Percentiles rank a stretch among this genome's conserved stretches.
These are phyloP conservation scores for Ectemnius continuus DNA, from an alignment of 2,888 invertebrate species.

Conservation along the genomic window DNA sequence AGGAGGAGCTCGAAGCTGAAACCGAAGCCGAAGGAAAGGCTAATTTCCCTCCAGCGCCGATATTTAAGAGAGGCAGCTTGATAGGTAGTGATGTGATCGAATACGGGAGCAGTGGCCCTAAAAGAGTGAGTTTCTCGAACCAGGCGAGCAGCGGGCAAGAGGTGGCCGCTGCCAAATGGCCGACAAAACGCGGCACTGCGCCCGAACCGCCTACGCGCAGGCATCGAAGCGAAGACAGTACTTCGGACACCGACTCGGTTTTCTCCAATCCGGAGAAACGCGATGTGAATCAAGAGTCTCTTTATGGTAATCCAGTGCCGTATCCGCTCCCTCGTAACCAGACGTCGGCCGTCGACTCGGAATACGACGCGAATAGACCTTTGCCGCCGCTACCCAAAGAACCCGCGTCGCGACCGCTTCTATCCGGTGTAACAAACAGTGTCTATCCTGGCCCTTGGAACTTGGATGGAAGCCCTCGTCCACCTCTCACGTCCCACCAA, in stretches of 20 bases:
- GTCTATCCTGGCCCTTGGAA: too few relatives aligned
- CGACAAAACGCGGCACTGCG: constrained; percentile 78
- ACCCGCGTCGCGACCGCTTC: background rate
- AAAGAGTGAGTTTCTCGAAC: constrained; percentile 80
- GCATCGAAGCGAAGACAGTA: constrained; percentile 63
- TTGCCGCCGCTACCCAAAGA: constrained; percentile 75
- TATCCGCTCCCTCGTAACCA: too few relatives aligned
- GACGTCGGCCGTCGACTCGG: constrained; percentile 23
- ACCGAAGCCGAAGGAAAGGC: constrained; percentile 39
- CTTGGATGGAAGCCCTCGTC: too few relatives aligned
- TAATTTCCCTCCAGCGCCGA: constrained; percentile 72
- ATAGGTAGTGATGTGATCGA: constrained; percentile 72
- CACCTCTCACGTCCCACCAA: too few relatives aligned
- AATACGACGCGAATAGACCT: constrained; percentile 76
- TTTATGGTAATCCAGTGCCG: background rate
- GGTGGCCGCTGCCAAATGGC: constrained; percentile 75
- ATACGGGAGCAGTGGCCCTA: constrained; percentile 75
- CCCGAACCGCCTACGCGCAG: constrained; percentile 73
- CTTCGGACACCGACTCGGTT: constrained; percentile 57
- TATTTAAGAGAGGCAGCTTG: constrained; percentile 80
- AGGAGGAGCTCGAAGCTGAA: constrained; percentile 51
- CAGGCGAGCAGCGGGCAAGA: constrained; percentile 59
- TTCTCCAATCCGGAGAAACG: constrained; percentile 46
- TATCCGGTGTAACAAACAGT: too few relatives aligned
- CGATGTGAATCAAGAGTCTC: constrained; percentile 10